These are phyloP conservation scores for Drosophila littoralis DNA, from an alignment of 1,140 invertebrate species.

Conservation along the genomic window DNA sequence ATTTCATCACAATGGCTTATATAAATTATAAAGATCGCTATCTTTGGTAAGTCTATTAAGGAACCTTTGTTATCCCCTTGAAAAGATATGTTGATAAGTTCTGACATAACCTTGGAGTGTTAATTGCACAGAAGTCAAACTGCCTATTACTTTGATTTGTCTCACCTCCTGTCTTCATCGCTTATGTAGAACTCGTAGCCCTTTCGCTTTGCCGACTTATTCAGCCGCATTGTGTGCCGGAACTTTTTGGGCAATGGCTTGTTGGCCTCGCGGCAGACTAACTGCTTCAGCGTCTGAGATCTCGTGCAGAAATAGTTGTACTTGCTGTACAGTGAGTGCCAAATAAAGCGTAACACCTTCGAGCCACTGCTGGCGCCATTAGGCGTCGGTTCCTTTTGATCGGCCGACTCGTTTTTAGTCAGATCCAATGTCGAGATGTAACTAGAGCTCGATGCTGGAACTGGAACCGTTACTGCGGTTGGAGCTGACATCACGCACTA, in stretches of 20 bases:
- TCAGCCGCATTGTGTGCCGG: constrained; percentile 71
- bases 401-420: constrained; percentile 39
- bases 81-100: neutral
- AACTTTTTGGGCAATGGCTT: constrained; percentile 80
- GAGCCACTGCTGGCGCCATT: constrained; percentile 52
- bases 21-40: constrained; percentile 6
- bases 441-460: constrained; percentile 36
- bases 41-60: constrained; percentile 17
- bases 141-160: neutral
- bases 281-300: constrained; percentile 64
- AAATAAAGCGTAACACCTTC: constrained; percentile 73
- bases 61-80: constrained; percentile 6
- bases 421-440: constrained; percentile 70
- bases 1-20: constrained; percentile 67
- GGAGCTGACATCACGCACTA: constrained; percentile 44
- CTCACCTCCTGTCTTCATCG: constrained; percentile 86
- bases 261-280: constrained; percentile 73
- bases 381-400: constrained; percentile 21
- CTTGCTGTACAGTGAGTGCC: constrained; percentile 74
- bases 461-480: constrained; percentile 4
- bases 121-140: neutral
- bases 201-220: constrained; percentile 84
- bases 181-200: constrained; percentile 85
- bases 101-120: neutral
- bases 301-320: constrained; percentile 66